Base-by-base conservation (phyloP, 2,113 vertebrate genomes). In the Sander vitreus region DNA sequence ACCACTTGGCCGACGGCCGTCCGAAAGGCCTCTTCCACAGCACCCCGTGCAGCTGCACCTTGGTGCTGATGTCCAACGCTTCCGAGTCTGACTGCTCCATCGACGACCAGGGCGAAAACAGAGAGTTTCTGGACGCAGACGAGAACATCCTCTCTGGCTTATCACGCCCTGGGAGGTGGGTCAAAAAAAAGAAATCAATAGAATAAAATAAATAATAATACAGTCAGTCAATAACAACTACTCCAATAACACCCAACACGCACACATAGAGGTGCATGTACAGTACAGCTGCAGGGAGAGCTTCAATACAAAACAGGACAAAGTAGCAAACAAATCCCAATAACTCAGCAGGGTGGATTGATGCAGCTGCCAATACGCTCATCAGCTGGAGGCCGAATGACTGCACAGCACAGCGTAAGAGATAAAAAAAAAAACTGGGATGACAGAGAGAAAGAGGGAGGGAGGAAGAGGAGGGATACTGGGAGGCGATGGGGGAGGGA, bases 1-100 rank as follows among this genome's bases (percentile, higher is more conserved):
- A 98, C 98, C 98, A 99, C 81, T 99, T 99, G 90, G 97, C 96
- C 0, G 98, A 99, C 0, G 96, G 96, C 21, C 97, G 96, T 88
- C 97, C 98, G 0, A 99, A 98, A 3, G 98, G 97, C 94, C 97
- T 96, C 92, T 99, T 99, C 98, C 98, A 99, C 92, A 99, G 95
- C 48, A 99, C 97, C 0, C 98, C 98, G 0, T 97, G 96, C 60
- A 99, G 95, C 95, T 99, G 98, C 95, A 99, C 98, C 92, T 99
- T 99, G 91, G 97, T 99, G 95, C 97, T 99, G 94, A 99, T 96
- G 90, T 98, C 97, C 95, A 99, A 83, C 63, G 93, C 95, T 27
- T 98, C 97, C 0, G 95, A 92, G 89, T 99, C 98, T 0, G 97
- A 87, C 85, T 96, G 97, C 90, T 99, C 98, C 96, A 99, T 97